Conservation (phyloP, 2,797 vertebrate species). For the Xenops minutus region DNA sequence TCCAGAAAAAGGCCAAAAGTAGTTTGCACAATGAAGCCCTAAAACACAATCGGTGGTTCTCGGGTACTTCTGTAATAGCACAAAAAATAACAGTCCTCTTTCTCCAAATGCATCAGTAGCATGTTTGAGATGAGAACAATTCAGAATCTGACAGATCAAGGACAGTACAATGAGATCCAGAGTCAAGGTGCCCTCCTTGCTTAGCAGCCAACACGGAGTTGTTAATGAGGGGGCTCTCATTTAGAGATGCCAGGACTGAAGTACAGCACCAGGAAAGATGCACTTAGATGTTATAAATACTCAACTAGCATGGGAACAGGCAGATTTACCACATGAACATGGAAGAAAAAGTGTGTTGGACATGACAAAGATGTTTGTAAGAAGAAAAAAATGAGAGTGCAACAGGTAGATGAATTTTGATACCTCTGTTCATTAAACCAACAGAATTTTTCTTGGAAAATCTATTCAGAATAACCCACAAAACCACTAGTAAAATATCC, state of each 20-base stretch:
- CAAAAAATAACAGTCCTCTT: background rate
- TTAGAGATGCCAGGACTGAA: background rate
- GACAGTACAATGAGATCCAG: conserved; percentile 12
- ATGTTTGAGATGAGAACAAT: background rate
- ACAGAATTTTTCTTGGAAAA: background rate
- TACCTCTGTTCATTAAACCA: background rate
- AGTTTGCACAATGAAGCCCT: background rate
- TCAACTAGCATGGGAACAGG: background rate
- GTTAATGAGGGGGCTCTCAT: background rate
- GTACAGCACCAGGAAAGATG: background rate
- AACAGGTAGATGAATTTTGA: background rate
- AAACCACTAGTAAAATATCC: background rate
- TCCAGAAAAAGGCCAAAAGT: background rate
- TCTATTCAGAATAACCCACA: background rate
- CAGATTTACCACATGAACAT: background rate
- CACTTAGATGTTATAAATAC: background rate
- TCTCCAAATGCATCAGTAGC: background rate
- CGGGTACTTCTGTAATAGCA: background rate
- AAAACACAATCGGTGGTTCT: background rate
- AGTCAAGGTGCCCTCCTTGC: conserved; percentile 21
- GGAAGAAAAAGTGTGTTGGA: accelerated
- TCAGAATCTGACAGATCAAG: background rate
- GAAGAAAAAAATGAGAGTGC: background rate
- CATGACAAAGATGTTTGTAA: accelerated
- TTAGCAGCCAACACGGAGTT: background rate